These are phyloP conservation scores for Acanthurus tractus DNA, from an alignment of 2,797 vertebrate species.

Conservation along the genomic window DNA sequence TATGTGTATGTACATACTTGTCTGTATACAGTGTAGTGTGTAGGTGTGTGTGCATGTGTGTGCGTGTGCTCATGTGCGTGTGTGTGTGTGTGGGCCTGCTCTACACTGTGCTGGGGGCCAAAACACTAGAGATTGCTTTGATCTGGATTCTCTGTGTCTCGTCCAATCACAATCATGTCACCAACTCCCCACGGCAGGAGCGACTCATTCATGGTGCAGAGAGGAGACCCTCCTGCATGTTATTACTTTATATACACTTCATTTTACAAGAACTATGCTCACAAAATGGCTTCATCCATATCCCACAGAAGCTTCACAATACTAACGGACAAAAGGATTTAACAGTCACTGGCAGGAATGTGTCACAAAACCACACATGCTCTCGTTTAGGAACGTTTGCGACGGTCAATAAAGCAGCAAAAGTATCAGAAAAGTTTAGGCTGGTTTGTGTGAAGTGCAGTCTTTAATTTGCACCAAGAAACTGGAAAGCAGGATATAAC, in stretches of 20 bases:
- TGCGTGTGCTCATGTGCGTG: slow-evolving; percentile 51
- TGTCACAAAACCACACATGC: slow-evolving; percentile 16
- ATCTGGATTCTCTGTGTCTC: slow-evolving; percentile 89
- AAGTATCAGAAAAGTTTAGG: slow-evolving; percentile 15
- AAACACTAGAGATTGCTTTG: slow-evolving; percentile 91
- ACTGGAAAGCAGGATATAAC: slow-evolving; percentile 34
- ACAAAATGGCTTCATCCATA: slow-evolving; percentile 79
- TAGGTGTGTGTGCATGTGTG: slow-evolving; percentile 58
- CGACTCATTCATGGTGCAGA: slow-evolving; percentile 86
- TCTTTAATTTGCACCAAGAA: slow-evolving; percentile 39
- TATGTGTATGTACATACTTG: slow-evolving; percentile 58
- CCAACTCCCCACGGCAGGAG: slow-evolving; percentile 84
- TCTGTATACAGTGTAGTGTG: slow-evolving; percentile 55
- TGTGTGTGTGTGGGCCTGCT: slow-evolving; percentile 81
- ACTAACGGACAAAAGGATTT: slow-evolving; percentile 55
- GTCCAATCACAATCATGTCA: slow-evolving; percentile 91
- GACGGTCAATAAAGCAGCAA: not conserved
- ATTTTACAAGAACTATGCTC: slow-evolving; percentile 78
- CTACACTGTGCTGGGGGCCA: slow-evolving; percentile 87
- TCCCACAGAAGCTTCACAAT: slow-evolving; percentile 51
- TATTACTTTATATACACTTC: slow-evolving; percentile 84
- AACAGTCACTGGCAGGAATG: slow-evolving; percentile 25
- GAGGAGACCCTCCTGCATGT: slow-evolving; percentile 82
- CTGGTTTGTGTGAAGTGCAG: slow-evolving; percentile 11
- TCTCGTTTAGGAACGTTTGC: slow-evolving; percentile 29